Percentiles rank a stretch among this genome's conserved stretches.
Evolutionary conservation across 2,113 vertebrate genomes (phyloP).

Genomic region (Campylomormyrus numenius): DNA sequence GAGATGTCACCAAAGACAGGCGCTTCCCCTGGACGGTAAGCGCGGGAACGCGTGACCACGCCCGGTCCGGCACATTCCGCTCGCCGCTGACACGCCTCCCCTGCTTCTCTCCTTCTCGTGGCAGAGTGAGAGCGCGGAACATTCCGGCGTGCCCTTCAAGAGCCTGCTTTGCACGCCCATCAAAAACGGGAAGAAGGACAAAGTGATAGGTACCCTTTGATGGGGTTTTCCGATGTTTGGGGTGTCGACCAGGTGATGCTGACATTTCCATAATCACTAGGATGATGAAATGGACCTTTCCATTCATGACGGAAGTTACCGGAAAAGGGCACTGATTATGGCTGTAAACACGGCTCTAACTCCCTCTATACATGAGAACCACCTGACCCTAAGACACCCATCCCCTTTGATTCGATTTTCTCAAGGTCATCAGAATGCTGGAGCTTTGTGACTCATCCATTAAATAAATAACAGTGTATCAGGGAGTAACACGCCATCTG

Average conservation of each 20-base stretch:
- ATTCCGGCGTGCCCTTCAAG: constrained; percentile 59
- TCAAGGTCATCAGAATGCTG: neutral
- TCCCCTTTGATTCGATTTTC: neutral
- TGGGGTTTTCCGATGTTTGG: neutral
- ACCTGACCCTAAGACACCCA: neutral
- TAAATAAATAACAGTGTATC: neutral
- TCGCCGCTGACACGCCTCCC: neutral
- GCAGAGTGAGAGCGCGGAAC: constrained; percentile 76
- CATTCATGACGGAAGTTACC: neutral
- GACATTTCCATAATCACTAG: neutral
- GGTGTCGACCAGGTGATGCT: neutral
- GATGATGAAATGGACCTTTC: neutral
- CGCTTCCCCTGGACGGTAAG: constrained; percentile 90
- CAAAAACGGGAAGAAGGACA: constrained; percentile 94
- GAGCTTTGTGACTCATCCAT: neutral
- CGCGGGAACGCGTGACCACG: constrained; percentile 16
- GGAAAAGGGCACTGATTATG: neutral
- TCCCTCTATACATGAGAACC: neutral
- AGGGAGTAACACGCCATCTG: neutral
- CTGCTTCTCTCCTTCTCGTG: constrained; percentile 32
- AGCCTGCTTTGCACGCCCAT: constrained; percentile 94
- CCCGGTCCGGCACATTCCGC: neutral
- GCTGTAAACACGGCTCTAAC: neutral
- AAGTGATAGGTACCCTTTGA: constrained; percentile 81
- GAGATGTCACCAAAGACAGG: constrained; percentile 75